Base-by-base conservation (phyloP, 1,140 invertebrate genomes). In the Mesaphorura yosii region DNA sequence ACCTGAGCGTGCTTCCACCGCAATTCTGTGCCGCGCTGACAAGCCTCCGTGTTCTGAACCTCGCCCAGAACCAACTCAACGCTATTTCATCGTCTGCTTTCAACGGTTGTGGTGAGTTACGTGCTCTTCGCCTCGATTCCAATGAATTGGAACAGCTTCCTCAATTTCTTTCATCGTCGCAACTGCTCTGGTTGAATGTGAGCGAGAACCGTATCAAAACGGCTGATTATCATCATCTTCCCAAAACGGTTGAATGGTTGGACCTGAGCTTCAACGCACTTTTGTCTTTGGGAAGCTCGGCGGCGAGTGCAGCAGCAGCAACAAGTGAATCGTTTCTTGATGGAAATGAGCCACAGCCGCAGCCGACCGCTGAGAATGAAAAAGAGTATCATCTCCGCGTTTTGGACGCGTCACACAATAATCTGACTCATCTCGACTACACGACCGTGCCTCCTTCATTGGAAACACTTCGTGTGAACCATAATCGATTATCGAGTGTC, bases 181-280 rank as follows among this genome's bases (percentile, higher is more conserved):
- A 83, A 70, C 74, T 93, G 58, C 81, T 90, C 26, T 89, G 86
- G 85, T 70, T 94, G 40, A 93, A 94, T 66, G 84, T 92, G 58
- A 90, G 86, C 50, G 86, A 89, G 65, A 94, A 94, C 72, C 79
- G 80, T 54, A 74, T 94, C 38, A 80, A 83, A 69, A 83, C 81
- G 77, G 91, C 92, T 68, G 88, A 93, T 65, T 93, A 92, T 66
- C 84, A 84, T 39, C 80, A 88, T 68, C 88, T 93, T 72, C 89
- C 89, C 48, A 83, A 81, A 51, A 81, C 83, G 53, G 71, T 93
- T 44, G 83, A 89, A 69, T 90, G 86, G 83, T 70, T 94, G 53
- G 88, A 94, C 71, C 82, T 93, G 65, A 84, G 90, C 65, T 78
- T 82, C 37, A 91, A 92, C 71, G 78, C 83, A 67, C 88, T 92